A percentile compares a stretch with the other conserved stretches of the same genome.
Conservation (phyloP, 2,113 vertebrate species). For the Nicator chloris region DNA sequence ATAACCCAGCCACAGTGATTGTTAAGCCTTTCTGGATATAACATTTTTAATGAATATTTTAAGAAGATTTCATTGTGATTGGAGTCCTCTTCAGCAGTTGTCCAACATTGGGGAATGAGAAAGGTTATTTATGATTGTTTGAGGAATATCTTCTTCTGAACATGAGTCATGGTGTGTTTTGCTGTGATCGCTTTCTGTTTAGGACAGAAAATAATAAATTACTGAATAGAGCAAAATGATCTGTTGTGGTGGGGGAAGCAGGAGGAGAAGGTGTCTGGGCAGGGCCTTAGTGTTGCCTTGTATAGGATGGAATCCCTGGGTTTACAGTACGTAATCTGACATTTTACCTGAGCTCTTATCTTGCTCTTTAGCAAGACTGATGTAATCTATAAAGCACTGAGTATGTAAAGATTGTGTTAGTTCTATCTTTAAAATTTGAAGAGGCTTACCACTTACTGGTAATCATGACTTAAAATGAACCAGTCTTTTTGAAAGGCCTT, state of each 20-base stretch:
- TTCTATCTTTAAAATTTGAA: background rate
- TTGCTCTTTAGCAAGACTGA: background rate
- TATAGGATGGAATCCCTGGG: background rate
- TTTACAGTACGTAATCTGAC: background rate
- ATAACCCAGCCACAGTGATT: background rate
- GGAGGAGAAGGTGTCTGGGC: background rate
- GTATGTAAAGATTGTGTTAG: background rate
- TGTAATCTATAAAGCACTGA: background rate
- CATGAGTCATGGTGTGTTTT: background rate
- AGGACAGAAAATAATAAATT: background rate
- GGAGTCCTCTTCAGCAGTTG: background rate
- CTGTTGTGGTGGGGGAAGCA: background rate
- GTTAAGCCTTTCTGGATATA: background rate
- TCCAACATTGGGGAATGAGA: background rate
- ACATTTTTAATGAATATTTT: conserved; percentile 16
- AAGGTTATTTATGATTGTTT: background rate
- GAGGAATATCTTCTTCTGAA: background rate
- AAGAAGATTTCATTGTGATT: background rate
- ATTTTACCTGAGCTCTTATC: background rate
- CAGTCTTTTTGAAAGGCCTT: background rate
- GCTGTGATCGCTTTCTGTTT: background rate
- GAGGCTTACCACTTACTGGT: background rate
- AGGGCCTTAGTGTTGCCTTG: background rate
- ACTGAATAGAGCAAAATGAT: background rate
- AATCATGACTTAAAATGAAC: background rate